Base-by-base conservation (phyloP, 1,140 invertebrate genomes). In the Agrilus planipennis region DNA sequence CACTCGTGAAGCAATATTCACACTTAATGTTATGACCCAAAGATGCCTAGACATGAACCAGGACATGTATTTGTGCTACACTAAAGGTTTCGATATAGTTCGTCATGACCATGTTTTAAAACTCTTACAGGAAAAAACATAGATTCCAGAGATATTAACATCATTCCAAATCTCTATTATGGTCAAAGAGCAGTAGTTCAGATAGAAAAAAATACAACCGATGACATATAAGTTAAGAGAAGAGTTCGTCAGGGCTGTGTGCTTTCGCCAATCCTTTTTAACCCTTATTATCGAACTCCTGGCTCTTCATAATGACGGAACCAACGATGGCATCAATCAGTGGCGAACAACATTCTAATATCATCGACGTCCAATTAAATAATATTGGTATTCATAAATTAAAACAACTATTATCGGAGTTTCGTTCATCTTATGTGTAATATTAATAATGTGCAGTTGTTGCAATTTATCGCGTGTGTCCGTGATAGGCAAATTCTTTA, bases 211-310 rank as follows among this genome's bases (percentile, higher is more conserved):
- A 41, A 39, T 16, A 21, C 30, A 14, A 41, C 47, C 7, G 44
- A 50, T 11, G 34, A 46, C 16, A 42, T 51, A 9, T 19, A 36
- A 43, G 54, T 48, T 22, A 39, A 27, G 25, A 37, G 47, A 34
- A 53, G 52, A 15, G 51, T 57, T 5, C 43, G 52, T 10, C 58
- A 60, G 32, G 56, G 55, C 9, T 60, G 57, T 28, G 44, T 56
- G 10, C 20, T 57, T 10, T 57, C 51, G 16, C 56, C 54, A 18
- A 30, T 55, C 0, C 47, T 62, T 7, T 60, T 61, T 34, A 57
- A 59, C 38, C 31, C 55, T 6, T 60, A 57, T 42, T 39, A n/a
- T n/a, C n/a, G n/a, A n/a, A n/a, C n/a, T n/a, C n/a, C n/a, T n/a
- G n/a, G n/a, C n/a, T n/a, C n/a, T n/a, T n/a, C n/a, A n/a, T n/a